Evolutionary conservation across 2,888 invertebrate genomes (phyloP), one percentile per base, ranked within the genome.

Genomic region (Melinopterus prodromus): DNA sequence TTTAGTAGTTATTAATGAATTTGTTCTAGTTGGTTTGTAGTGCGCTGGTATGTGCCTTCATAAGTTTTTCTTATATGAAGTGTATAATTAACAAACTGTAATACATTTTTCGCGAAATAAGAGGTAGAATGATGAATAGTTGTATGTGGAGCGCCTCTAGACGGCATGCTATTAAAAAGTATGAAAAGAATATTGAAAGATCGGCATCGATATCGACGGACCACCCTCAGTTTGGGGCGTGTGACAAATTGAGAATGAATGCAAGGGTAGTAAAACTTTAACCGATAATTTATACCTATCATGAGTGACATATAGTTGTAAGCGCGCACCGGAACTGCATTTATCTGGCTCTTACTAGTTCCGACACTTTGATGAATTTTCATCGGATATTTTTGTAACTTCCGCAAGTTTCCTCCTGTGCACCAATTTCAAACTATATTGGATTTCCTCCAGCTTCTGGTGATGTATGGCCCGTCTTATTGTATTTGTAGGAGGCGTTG

Each of bases 161-260:
- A 53, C 53, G 53, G 26, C 26, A 26, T 53, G 53, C 53, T 53
- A 7, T 53, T 9, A 53, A 53, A 53, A 53, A 53, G 53, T 53
- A 9, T 53, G 9, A 53, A 53, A 53, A 12, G 53, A 53, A 53
- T 53, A 53, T 53, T 1, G 12, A 53, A 53, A 1, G 53, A 53
- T 53, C 53, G 53, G 5, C 53, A 53, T 12, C 53, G 12, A 53
- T 53, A 53, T 53, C 53, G 53, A 53, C 1, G 53, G 12, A 12
- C 7, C 12, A 53, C 53, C 9, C 53, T 53, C 53, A 12, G 53
- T 12, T 9, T 7, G 53, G 53, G 53, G 53, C 74, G 37, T 74
- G 74, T 37, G 74, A 74, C 74, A 74, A 74, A 74, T 74, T 74
- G 74, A 74, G 74, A 74, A 74, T n/a, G 74, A 74, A 74, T 74